Conservation (phyloP, 1,140 invertebrate species). For the Drosophila melanica region DNA sequence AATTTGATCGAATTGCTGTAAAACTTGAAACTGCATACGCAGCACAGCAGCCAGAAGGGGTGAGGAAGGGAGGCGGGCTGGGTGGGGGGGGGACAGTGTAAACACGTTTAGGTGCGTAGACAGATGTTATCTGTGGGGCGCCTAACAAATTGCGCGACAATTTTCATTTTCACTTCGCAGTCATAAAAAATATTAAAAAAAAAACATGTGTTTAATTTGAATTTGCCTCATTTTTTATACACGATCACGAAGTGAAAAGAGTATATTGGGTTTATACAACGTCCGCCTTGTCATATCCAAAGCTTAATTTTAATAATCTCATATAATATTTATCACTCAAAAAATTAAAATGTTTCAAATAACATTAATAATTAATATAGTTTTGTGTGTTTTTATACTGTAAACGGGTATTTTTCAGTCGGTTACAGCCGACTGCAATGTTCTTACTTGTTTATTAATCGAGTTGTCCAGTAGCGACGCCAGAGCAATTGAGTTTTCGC, state of each 20-base stretch:
- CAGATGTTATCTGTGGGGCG: slow-evolving; percentile 38
- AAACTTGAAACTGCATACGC: slow-evolving; percentile 54
- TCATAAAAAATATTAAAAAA: slow-evolving; percentile 8
- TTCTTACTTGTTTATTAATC: slow-evolving; percentile 25
- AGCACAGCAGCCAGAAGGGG: slow-evolving; percentile 10
- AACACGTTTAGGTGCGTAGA: slow-evolving; percentile 64
- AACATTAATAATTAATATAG: too few species aligned
- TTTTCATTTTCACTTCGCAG: slow-evolving; percentile 52
- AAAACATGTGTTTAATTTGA: slow-evolving; percentile 53
- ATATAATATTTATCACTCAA: too few species aligned
- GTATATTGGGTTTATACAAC: too few species aligned
- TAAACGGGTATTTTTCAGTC: too few species aligned
- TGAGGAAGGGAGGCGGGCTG: not conserved
- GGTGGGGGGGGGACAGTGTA: slow-evolving; percentile 5
- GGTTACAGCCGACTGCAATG: too few species aligned
- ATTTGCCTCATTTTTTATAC: slow-evolving; percentile 16
- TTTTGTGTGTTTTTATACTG: too few species aligned
- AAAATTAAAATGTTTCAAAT: too few species aligned
- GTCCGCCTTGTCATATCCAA: too few species aligned
- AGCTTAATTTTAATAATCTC: too few species aligned
- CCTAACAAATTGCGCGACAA: slow-evolving; percentile 44
- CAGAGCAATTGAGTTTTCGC: not conserved
- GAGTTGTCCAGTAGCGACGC: not conserved
- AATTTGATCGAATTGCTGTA: slow-evolving; percentile 53
- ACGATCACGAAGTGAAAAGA: too few species aligned